A percentile compares a stretch with the other conserved stretches of the same genome.
phyloP scores from a whole-genome alignment of 2,888 invertebrate species.

The Sminthurinus aureus region DNA sequence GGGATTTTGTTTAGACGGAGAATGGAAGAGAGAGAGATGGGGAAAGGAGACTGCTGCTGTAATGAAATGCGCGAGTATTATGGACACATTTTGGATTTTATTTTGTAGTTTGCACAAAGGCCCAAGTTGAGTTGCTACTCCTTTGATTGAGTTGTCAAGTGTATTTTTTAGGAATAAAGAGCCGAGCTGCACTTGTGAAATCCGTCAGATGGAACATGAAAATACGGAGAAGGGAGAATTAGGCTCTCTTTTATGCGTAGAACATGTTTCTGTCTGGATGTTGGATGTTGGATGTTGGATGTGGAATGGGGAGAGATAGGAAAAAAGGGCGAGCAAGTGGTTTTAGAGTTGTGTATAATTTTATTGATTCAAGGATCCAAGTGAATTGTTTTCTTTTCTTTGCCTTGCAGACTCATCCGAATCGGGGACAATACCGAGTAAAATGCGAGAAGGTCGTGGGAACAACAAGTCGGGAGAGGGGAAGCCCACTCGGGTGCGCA shows the following conservation, averaged over 20 bases:
- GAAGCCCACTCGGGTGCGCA: constrained; percentile 97
- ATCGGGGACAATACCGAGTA: constrained; percentile 77
- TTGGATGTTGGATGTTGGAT: no score
- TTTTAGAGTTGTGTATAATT: constrained; percentile 14
- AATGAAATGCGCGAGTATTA: constrained; percentile 22
- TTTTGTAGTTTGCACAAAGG: constrained; percentile 38
- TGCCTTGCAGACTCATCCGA: constrained; percentile 91
- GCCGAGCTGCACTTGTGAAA: constrained; percentile 38
- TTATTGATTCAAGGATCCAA: constrained; percentile 24
- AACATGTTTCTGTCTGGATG: no score
- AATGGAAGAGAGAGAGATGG: not conserved
- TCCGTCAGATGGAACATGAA: constrained; percentile 38
- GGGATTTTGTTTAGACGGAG: not conserved
- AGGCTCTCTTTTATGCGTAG: no score
- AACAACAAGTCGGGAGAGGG: constrained; percentile 72
- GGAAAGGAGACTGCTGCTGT: not conserved
- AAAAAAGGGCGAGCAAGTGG: constrained; percentile 14
- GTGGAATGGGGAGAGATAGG: constrained; percentile 8
- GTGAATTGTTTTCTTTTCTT: constrained; percentile 19
- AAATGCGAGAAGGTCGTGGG: constrained; percentile 65
- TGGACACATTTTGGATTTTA: not conserved
- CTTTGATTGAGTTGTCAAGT: constrained; percentile 42
- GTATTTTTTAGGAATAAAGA: constrained; percentile 36
- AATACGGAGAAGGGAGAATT: constrained; percentile 14
- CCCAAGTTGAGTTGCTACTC: not conserved